Percentiles rank a stretch among this genome's conserved stretches.
phyloP scores from a whole-genome alignment of 2,113 vertebrate genomes.

The Microcebus ravelobensis region DNA sequence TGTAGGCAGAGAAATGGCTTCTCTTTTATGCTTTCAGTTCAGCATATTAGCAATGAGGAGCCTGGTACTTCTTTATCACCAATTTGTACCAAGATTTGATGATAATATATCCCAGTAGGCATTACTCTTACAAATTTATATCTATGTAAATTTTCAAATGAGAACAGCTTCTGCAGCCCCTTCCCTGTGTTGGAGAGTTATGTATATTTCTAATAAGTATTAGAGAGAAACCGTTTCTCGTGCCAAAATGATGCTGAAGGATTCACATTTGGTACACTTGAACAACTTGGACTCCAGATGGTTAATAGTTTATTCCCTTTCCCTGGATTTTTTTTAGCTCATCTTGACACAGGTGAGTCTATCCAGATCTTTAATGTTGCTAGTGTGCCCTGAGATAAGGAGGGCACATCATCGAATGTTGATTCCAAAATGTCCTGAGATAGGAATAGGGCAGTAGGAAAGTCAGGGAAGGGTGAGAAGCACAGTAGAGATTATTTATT shows the following conservation, averaged over 20 bases:
- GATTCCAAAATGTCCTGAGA: constrained; percentile 62
- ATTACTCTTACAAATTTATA: constrained; percentile 55
- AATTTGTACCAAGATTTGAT: constrained; percentile 38
- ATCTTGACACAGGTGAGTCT: constrained; percentile 57
- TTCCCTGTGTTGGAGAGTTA: constrained; percentile 56
- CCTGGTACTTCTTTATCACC: constrained; percentile 28
- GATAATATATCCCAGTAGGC: neutral
- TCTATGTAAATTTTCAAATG: constrained; percentile 37
- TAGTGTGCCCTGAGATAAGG: constrained; percentile 38
- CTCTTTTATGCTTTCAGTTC: constrained; percentile 44
- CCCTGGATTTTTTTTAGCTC: constrained; percentile 61
- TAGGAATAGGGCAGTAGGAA: constrained; percentile 62
- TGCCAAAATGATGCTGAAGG: constrained; percentile 73
- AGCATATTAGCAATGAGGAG: constrained; percentile 6
- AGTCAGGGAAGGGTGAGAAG: constrained; percentile 82
- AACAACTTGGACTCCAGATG: constrained; percentile 55
- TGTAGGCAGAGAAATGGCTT: constrained; percentile 37
- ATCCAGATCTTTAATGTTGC: constrained; percentile 56
- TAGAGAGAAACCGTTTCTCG: constrained; percentile 72
- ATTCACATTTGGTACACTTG: constrained; percentile 56
- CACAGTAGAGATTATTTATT: constrained; percentile 84
- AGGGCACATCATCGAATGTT: neutral
- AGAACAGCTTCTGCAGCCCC: constrained; percentile 65
- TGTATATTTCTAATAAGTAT: constrained; percentile 69
- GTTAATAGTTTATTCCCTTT: constrained; percentile 63